A percentile compares a stretch with the other conserved stretches of the same genome.
phyloP scores from a whole-genome alignment of 2,888 invertebrate genomes.

The Dicranocentrus wangi region DNA sequence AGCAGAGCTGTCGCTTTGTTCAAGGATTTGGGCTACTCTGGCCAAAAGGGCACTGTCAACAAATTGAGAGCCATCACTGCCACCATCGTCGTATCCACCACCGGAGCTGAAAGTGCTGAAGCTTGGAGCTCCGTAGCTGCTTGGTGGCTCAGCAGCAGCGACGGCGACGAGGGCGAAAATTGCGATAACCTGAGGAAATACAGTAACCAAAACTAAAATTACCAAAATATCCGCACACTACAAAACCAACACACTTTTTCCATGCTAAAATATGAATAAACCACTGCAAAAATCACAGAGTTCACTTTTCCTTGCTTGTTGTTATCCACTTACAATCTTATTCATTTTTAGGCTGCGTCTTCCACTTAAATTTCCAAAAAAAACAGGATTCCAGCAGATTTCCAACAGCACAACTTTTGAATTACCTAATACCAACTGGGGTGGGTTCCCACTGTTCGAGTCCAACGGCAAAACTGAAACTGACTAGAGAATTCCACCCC shows the following conservation, averaged over 20 bases:
- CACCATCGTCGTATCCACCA: constrained; percentile 25
- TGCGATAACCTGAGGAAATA: constrained; percentile 53
- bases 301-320: constrained; percentile 2
- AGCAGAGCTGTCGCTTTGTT: background rate
- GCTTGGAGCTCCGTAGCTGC: constrained; percentile 52
- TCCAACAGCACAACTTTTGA: too few relatives aligned
- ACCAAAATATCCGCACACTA: background rate
- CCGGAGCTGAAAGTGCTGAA: constrained; percentile 41
- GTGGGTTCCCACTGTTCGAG: too few relatives aligned
- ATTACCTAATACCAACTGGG: too few relatives aligned
- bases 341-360: constrained; percentile 29
- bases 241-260: background rate
- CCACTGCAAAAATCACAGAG: background rate
- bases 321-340: constrained; percentile 52
- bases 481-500: constrained; percentile 28
- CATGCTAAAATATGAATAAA: background rate
- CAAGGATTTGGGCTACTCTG: constrained; percentile 46
- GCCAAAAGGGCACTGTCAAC: constrained; percentile 55
- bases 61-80: constrained; percentile 40
- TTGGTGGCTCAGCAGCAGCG: constrained; percentile 59
- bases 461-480: constrained; percentile 31
- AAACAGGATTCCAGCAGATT: constrained; percentile 3
- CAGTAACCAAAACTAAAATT: background rate
- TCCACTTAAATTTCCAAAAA: too few relatives aligned
- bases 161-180: constrained; percentile 61